Evolutionary conservation across 2,797 vertebrate genomes (phyloP), one percentile per base, ranked within the genome.

Genomic region (Myotis myotis): DNA sequence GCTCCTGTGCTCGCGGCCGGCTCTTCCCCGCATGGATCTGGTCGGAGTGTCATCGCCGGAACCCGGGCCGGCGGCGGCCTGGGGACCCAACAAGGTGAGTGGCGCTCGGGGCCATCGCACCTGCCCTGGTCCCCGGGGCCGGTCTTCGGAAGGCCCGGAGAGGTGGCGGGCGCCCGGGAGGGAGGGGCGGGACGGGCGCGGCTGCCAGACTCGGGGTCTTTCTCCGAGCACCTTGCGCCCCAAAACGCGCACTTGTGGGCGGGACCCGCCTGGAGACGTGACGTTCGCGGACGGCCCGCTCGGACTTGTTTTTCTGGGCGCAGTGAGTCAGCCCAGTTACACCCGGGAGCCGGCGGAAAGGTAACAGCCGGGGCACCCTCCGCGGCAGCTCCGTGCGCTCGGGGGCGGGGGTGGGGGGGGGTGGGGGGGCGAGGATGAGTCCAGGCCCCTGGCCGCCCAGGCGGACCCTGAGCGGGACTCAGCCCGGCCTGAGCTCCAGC

Each of bases 1-100:
- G 76, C 44, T 49, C 84, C 55, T 60, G 51, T 88, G 41, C 51
- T 62, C 11, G 44, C 68, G 25, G 9, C 85, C 33, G 25, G 68
- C 25, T 66, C 78, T 55, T 55, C 22, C 62, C 15, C n/a, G 84
- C 9, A 98, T 98, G 98, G 98, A 98, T 44, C 98, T 98, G 64
- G 98, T 98, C 8, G 98, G 91, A 92, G 94, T 98, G 62, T 97
- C 98, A 53, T 96, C 98, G 22, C 95, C 98, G 22, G 98, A 98
- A 11, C 74, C 98, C 17, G 78, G 97, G 53, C 91, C 97, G 20
- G 92, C 97, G 11, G 95, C 97, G 23, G 96, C 97, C 83, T 98
- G 98, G 98, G 97, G 62, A 60, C 97, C 93, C 62, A 97, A n/a
- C 95, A 98, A 98, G 98, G 98, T 98, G 93, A 97, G 97, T 15